Percentiles rank a stretch among this genome's conserved stretches.
Conservation (phyloP, 2,113 vertebrate species). For the Zosterops japonicus region DNA sequence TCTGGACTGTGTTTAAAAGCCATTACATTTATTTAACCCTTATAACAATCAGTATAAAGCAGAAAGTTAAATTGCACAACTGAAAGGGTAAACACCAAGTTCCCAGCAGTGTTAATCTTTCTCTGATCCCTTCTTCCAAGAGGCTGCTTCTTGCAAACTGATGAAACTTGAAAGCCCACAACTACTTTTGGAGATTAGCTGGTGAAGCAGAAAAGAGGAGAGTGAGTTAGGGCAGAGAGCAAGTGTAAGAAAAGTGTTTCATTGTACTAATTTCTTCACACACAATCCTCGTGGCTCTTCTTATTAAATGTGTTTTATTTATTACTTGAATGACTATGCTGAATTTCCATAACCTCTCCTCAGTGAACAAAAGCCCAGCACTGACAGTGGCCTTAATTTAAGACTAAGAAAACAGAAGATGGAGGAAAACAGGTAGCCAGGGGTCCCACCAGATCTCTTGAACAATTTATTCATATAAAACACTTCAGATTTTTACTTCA, state of each 20-base stretch:
- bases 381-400: not conserved
- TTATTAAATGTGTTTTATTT: not conserved
- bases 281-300: not conserved
- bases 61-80: not conserved
- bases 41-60: not conserved
- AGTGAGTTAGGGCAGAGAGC: not conserved
- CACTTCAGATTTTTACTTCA: not conserved
- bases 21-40: conserved; percentile 17
- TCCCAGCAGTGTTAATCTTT: not conserved
- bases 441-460: not conserved
- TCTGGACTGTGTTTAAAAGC: not conserved
- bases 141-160: conserved; percentile 5
- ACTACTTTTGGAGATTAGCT: conserved; percentile 10
- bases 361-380: not conserved
- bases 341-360: not conserved
- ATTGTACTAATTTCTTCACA: not conserved
- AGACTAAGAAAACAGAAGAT: not conserved
- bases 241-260: not conserved
- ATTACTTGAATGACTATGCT: not conserved
- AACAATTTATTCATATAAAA: not conserved
- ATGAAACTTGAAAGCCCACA: conserved; percentile 36
- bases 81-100: conserved; percentile 4
- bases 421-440: not conserved
- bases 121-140: conserved; percentile 21
- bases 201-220: not conserved